These are phyloP conservation scores for Thera britannica DNA, from an alignment of 2,888 invertebrate species.

Conservation along the genomic window DNA sequence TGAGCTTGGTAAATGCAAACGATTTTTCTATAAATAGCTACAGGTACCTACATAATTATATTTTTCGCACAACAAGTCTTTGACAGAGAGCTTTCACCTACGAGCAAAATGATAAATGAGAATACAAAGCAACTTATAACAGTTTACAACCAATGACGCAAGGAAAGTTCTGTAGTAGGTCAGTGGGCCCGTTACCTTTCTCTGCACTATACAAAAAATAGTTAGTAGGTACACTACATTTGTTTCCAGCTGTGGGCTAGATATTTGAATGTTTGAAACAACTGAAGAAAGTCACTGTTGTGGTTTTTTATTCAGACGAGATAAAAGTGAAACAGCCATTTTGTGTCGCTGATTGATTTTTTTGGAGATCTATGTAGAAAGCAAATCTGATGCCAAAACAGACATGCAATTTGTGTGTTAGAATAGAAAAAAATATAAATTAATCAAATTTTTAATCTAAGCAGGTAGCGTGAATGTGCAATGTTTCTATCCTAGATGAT, in stretches of 20 bases:
- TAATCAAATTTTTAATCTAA: no score
- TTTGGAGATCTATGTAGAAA: background rate
- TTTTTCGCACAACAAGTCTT: background rate
- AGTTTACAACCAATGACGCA: constrained; percentile 59
- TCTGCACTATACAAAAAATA: constrained; percentile 52
- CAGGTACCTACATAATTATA: background rate
- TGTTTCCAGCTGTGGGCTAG: constrained; percentile 37
- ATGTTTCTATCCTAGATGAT: no score
- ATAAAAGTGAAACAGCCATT: constrained; percentile 34
- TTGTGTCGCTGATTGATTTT: background rate
- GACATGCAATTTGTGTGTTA: no score
- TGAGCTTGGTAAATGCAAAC: background rate
- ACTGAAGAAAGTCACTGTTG: constrained; percentile 42
- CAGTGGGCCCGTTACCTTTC: constrained; percentile 78
- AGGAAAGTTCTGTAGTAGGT: constrained; percentile 75
- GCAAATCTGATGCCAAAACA: background rate
- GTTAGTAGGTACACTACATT: constrained; percentile 22
- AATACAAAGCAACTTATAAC: constrained; percentile 32
- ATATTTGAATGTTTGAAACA: constrained; percentile 23
- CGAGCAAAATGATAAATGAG: constrained; percentile 29
- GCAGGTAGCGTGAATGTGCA: no score
- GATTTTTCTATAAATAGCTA: background rate
- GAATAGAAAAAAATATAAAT: no score
- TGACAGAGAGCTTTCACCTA: constrained; percentile 5
- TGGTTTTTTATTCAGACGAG: constrained; percentile 35